Conservation (phyloP, 92 coral and sea anemone genomes). For the Palythoa grandis region DNA sequence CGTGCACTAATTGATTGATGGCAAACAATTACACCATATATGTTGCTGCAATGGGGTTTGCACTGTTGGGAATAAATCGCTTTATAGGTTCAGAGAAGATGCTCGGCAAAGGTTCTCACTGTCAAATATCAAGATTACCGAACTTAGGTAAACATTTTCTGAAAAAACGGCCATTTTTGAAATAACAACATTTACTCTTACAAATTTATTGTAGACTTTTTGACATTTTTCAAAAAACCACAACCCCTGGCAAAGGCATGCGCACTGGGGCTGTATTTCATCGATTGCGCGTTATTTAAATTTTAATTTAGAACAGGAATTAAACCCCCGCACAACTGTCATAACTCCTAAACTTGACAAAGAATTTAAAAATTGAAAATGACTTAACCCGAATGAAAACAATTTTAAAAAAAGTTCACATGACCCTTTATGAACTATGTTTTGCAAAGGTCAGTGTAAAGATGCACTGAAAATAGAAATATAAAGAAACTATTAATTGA, state of each 20-base stretch:
- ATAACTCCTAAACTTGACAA: too few relatives aligned
- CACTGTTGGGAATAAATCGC: neutral
- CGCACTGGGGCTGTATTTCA: neutral
- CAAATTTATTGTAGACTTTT: too few relatives aligned
- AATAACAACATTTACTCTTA: neutral
- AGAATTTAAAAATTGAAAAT: neutral
- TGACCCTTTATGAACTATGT: neutral
- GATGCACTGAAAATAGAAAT: neutral
- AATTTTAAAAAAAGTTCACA: neutral
- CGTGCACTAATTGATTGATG: neutral
- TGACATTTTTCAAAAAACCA: too few relatives aligned
- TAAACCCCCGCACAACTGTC: neutral
- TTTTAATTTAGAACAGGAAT: neutral
- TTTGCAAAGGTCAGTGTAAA: neutral
- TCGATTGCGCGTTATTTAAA: neutral
- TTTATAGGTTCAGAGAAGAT: neutral
- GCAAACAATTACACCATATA: too few relatives aligned
- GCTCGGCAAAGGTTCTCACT: neutral
- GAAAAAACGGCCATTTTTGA: neutral
- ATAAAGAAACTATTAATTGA: slow-evolving; percentile 13
- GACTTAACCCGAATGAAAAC: neutral
- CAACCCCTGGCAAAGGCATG: too few relatives aligned
- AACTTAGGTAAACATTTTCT: neutral
- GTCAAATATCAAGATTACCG: neutral
- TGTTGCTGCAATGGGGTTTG: too few relatives aligned